Conservation (phyloP, 30 jellyfish, hydroid and myxozoan species). For the Aurelia aurita region DNA sequence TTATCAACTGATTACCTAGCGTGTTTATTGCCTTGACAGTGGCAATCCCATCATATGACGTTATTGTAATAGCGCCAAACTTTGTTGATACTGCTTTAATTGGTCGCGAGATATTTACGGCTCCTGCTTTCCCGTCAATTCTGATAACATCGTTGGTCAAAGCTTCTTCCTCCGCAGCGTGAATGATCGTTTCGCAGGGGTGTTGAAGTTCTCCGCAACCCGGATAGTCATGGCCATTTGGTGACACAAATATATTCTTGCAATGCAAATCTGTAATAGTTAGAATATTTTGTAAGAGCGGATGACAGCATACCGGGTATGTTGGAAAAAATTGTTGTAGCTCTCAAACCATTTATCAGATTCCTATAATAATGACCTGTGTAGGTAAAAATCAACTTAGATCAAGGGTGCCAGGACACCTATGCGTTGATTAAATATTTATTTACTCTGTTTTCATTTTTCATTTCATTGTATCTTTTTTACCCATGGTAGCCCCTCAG, state of each 20-base stretch:
- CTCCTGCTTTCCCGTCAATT: not conserved
- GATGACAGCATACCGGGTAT: not conserved
- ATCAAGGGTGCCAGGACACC: too few species aligned
- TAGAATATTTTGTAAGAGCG: too few species aligned
- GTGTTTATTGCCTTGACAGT: not conserved
- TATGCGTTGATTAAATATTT: too few species aligned
- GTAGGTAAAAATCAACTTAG: too few species aligned
- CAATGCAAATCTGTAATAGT: too few species aligned
- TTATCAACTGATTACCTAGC: not conserved
- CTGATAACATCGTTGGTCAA: not conserved
- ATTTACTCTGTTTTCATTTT: too few species aligned
- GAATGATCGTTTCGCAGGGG: not conserved
- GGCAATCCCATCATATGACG: slow-evolving; percentile 21
- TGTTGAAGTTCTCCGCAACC: not conserved
- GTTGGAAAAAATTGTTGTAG: too few species aligned
- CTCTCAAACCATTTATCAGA: too few species aligned
- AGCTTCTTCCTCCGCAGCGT: not conserved
- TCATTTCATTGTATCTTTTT: too few species aligned
- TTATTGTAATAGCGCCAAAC: not conserved
- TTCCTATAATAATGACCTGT: too few species aligned
- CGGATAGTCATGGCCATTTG: not conserved
- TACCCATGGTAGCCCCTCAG: too few species aligned
- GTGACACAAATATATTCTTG: slow-evolving; percentile 11
- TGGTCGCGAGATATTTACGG: not conserved
- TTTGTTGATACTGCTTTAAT: not conserved